Evolutionary conservation across 1,140 invertebrate species (phyloP).

Genomic region (Platorchestia sp.): DNA sequence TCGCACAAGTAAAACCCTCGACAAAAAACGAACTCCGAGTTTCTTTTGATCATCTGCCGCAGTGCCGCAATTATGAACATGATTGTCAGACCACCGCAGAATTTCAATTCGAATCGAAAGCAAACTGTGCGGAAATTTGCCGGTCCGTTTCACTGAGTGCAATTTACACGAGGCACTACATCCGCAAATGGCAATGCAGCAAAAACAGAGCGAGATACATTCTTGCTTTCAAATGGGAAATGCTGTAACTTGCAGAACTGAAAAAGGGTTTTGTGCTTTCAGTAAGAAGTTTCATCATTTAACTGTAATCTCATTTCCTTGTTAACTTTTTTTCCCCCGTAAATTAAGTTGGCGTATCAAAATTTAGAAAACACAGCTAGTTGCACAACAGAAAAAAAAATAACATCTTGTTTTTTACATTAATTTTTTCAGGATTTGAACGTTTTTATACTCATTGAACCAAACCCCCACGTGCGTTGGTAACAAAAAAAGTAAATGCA

Average conservation of each 20-base stretch:
- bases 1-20: too few species aligned
- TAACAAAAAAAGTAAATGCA: too few species aligned
- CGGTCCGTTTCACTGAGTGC: background rate
- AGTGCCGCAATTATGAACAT: background rate
- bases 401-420: too few species aligned
- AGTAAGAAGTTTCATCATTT: too few species aligned
- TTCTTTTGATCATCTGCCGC: background rate
- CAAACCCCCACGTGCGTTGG: too few species aligned
- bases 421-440: too few species aligned
- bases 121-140: background rate
- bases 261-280: background rate
- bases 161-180: background rate
- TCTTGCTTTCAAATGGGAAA: background rate
- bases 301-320: too few species aligned
- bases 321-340: too few species aligned
- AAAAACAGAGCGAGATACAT: background rate
- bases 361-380: too few species aligned
- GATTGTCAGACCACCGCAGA: background rate
- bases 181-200: background rate
- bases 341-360: too few species aligned
- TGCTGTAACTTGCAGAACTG: background rate
- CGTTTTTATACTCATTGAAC: too few species aligned
- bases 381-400: too few species aligned
- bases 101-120: background rate
- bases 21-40: background rate